Conservation (phyloP, 2,113 vertebrate species). For the Clarias magur region DNA sequence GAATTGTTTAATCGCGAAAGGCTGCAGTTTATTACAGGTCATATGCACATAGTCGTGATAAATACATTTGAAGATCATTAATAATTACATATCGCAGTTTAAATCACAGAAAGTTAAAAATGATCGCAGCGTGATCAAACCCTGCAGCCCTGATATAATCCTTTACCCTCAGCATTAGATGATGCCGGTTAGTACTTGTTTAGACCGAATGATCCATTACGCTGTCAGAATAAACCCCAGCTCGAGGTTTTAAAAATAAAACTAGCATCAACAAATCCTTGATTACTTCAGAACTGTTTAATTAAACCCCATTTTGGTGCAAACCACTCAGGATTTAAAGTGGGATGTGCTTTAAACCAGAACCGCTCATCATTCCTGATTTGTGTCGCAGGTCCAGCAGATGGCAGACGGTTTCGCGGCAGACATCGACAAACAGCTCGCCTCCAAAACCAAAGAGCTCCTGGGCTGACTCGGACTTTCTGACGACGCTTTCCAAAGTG, state of each 20-base stretch:
- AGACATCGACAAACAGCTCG: slow-evolving; percentile 88
- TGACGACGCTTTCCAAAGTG: neutral
- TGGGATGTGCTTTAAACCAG: neutral
- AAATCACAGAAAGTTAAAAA: too few relatives aligned
- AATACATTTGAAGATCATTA: too few relatives aligned
- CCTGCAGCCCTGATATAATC: neutral
- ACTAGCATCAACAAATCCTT: neutral
- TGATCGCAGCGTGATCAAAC: too few relatives aligned
- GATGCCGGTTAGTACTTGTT: neutral
- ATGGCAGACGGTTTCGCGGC: slow-evolving; percentile 77
- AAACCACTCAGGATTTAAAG: neutral
- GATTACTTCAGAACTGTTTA: neutral
- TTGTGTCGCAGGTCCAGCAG: slow-evolving; percentile 84
- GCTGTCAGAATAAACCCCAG: neutral
- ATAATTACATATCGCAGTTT: too few relatives aligned
- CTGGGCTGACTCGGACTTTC: slow-evolving; percentile 66
- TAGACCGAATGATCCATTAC: neutral
- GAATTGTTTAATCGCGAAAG: too few relatives aligned
- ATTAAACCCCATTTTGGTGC: neutral
- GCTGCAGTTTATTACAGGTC: too few relatives aligned
- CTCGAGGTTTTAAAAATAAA: neutral
- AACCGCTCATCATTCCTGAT: neutral
- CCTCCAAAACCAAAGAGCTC: slow-evolving; percentile 90
- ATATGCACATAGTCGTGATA: too few relatives aligned
- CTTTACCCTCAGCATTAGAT: neutral